These are phyloP conservation scores for Beris morrisii DNA, from an alignment of 2,888 invertebrate genomes.

Conservation along the genomic window DNA sequence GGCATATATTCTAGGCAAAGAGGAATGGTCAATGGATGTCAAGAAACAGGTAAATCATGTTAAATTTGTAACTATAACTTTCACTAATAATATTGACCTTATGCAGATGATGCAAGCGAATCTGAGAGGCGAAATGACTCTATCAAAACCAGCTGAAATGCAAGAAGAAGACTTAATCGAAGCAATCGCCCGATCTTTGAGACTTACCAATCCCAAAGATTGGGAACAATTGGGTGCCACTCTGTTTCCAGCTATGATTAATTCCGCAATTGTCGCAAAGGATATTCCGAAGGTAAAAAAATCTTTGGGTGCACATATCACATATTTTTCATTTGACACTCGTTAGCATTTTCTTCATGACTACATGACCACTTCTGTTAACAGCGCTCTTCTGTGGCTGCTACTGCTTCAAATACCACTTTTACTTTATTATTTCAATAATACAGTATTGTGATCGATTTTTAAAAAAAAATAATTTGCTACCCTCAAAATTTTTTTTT, in stretches of 20 bases:
- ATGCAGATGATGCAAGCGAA: constrained; percentile 51
- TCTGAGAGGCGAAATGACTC: constrained; percentile 79
- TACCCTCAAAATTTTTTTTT: too few species aligned
- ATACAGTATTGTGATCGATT: too few species aligned
- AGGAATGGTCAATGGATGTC: constrained; percentile 64
- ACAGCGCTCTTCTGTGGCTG: neutral
- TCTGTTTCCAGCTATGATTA: constrained; percentile 70
- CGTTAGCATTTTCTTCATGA: too few species aligned
- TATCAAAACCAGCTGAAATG: constrained; percentile 47
- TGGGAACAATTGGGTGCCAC: constrained; percentile 61
- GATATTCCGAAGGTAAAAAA: constrained; percentile 58
- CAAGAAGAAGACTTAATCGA: constrained; percentile 60
- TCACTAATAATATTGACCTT: constrained; percentile 14
- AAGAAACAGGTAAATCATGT: constrained; percentile 63
- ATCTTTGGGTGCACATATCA: too few species aligned
- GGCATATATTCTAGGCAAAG: constrained; percentile 83
- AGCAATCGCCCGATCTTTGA: constrained; percentile 62
- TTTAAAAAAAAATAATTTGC: too few species aligned
- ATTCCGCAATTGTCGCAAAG: constrained; percentile 63
- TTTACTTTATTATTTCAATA: too few species aligned
- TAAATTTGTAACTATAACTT: constrained; percentile 16
- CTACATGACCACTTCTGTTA: neutral
- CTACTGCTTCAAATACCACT: too few species aligned
- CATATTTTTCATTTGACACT: too few species aligned
- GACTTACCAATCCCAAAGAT: constrained; percentile 61